Evolutionary conservation across 2,888 invertebrate species (phyloP).

Genomic region (Teinopalpus imperialis): DNA sequence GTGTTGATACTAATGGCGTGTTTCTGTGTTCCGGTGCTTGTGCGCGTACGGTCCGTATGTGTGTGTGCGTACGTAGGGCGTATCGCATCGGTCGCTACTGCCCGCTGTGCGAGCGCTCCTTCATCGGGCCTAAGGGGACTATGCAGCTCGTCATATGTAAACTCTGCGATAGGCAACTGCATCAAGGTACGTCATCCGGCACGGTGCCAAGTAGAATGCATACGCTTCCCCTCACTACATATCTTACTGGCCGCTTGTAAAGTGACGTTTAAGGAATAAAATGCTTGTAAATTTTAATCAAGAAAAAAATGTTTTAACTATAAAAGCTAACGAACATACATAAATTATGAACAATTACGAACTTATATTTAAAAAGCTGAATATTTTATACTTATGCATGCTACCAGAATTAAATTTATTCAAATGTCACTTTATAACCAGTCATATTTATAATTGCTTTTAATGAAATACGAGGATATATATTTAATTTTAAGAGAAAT

Average conservation of each 20-base stretch:
- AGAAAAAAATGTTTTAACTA: no score
- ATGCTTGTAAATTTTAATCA: background rate
- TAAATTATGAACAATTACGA: no score
- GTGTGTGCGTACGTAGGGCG: slow-evolving; percentile 82
- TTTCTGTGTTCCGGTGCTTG: slow-evolving; percentile 80
- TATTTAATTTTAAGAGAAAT: background rate
- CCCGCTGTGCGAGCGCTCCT: slow-evolving; percentile 87
- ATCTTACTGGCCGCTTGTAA: slow-evolving; percentile 7
- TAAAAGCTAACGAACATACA: no score
- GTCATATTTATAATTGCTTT: slow-evolving; percentile 26
- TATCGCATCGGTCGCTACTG: slow-evolving; percentile 88
- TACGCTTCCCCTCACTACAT: slow-evolving; percentile 22
- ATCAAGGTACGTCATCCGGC: slow-evolving; percentile 75
- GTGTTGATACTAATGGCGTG: slow-evolving; percentile 76
- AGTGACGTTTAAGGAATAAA: slow-evolving; percentile 12
- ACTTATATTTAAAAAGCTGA: no score
- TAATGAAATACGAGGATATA: slow-evolving; percentile 27
- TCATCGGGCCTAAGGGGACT: slow-evolving; percentile 85
- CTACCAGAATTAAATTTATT: no score
- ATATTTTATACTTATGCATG: no score
- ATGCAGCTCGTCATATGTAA: slow-evolving; percentile 84
- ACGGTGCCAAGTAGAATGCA: slow-evolving; percentile 36
- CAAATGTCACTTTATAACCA: slow-evolving; percentile 25
- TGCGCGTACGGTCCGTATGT: slow-evolving; percentile 69
- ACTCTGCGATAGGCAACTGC: slow-evolving; percentile 81